Evolutionary conservation across 2,888 invertebrate species (phyloP), one percentile per base, ranked within the genome.

Genomic region (Ophion costatus): DNA sequence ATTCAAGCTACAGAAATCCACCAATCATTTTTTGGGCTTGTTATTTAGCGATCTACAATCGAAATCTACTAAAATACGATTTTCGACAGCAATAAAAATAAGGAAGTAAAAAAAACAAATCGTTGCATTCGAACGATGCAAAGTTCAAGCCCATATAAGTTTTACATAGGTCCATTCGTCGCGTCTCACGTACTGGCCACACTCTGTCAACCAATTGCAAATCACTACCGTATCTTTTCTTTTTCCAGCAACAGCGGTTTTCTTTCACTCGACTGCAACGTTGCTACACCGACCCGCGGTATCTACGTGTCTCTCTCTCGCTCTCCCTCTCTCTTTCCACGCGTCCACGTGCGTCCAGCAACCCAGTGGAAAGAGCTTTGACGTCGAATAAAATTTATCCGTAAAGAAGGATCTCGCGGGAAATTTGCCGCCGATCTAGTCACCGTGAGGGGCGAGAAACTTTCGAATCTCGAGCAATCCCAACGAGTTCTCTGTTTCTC

Each of bases 151-250:
- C 29, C 88, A 88, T 51, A 14, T 89, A 84, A 89, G 73, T 89
- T 67, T 67, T 76, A 59, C 9, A 33, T 38, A 51, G 38, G n/a
- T 73, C 69, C 66, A 73, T 57, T 64, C 22, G 24, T 78, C 45
- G 22, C 57, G 24, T 79, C 75, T 69, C 42, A 83, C 86, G 87
- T 88, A 91, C 88, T 89, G 89, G 88, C 88, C 89, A 80, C 88
- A 78, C 86, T 84, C 59, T 17, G 51, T 87, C 82, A 88, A 89
- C 71, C 80, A 89, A 87, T 78, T 57, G 45, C 67, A 59, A 80
- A 80, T 33, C 20, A 33, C 33, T 61, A n/a, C 66, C 64, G 45
- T 38, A 7, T 57, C 38, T 4, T 56, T 59, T 38, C 5, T 38
- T 24, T 42, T 67, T 76, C 57, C 6, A 51, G 2, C 9, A 33